These are phyloP conservation scores for Buceros bicornis DNA, from an alignment of 2,797 vertebrate species.

Conservation along the genomic window DNA sequence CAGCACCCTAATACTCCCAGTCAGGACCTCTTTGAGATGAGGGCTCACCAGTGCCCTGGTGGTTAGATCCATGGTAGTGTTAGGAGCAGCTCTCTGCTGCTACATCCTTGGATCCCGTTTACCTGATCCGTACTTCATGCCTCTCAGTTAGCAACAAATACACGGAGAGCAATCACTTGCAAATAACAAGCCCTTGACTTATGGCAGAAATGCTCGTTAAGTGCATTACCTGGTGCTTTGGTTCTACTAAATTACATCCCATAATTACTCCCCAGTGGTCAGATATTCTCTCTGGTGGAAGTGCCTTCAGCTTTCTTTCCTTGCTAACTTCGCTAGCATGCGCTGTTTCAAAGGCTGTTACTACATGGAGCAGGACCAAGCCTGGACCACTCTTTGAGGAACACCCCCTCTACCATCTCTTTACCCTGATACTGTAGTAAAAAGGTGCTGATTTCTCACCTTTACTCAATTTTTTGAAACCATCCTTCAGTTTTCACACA, in stretches of 20 bases:
- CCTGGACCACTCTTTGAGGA: neutral
- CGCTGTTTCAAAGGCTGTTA: neutral
- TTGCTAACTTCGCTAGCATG: neutral
- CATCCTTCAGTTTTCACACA: accelerated
- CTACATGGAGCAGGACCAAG: neutral
- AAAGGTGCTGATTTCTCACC: neutral
- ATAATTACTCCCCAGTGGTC: neutral
- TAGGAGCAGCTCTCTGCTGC: neutral
- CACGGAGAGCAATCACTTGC: neutral
- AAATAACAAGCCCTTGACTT: neutral
- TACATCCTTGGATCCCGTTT: neutral
- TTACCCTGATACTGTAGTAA: neutral
- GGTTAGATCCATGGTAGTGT: neutral
- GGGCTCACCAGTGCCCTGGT: neutral
- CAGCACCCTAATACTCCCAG: neutral
- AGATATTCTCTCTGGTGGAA: neutral
- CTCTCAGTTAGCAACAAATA: neutral
- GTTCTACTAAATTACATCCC: neutral
- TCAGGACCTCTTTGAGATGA: neutral
- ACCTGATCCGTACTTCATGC: neutral
- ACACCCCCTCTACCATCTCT: neutral
- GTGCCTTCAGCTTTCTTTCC: neutral
- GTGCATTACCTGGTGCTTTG: neutral
- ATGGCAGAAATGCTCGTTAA: neutral
- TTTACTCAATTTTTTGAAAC: neutral